Conservation (phyloP, 1,140 invertebrate species). For the Aphis craccivora region DNA sequence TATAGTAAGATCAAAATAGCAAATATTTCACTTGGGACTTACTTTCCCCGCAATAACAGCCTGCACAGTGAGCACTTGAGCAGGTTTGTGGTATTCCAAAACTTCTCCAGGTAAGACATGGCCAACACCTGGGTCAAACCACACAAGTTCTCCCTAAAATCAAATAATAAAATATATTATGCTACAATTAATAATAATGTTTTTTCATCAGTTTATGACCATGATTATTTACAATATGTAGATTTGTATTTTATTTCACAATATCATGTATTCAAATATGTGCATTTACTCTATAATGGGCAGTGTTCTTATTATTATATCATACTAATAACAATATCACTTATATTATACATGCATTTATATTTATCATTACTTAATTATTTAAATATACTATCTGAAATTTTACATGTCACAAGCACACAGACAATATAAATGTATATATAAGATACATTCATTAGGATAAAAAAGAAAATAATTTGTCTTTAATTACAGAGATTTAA, state of each 20-base stretch:
- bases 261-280: too few species aligned
- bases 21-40: slow-evolving; percentile 60
- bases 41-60: slow-evolving; percentile 89
- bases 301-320: too few species aligned
- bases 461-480: not conserved
- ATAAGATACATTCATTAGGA: not conserved
- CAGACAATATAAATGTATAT: not conserved
- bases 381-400: not conserved
- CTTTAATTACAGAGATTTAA: not conserved
- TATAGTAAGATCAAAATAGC: not conserved
- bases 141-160: slow-evolving; percentile 80
- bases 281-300: too few species aligned
- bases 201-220: not conserved
- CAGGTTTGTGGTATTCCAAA: slow-evolving; percentile 84
- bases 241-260: not conserved
- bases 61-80: slow-evolving; percentile 87
- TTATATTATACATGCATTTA: not conserved
- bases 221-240: not conserved
- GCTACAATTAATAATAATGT: not conserved
- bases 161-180: slow-evolving; percentile 8
- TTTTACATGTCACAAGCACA: not conserved
- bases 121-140: slow-evolving; percentile 90
- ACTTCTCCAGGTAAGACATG: slow-evolving; percentile 89
- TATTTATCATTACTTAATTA: not conserved
- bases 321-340: too few species aligned